A percentile compares a stretch with the other conserved stretches of the same genome.
phyloP scores from a whole-genome alignment of 2,888 invertebrate species.

The Pristionchus arcanus region DNA sequence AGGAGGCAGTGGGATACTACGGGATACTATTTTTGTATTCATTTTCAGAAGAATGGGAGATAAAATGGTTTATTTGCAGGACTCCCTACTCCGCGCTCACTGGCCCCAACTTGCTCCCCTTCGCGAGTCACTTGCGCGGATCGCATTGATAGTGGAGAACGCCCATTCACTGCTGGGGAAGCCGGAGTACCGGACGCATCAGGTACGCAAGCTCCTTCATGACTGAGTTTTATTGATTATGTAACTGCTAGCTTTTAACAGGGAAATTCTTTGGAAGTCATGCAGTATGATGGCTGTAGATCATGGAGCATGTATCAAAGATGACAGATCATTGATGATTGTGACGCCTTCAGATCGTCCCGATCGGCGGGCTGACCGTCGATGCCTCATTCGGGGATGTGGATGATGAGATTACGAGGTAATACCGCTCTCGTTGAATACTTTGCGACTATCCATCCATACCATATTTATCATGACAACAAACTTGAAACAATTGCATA shows the following conservation, averaged over 20 bases:
- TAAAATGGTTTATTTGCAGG: background rate
- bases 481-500: no score
- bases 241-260: no score
- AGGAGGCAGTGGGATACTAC: no score
- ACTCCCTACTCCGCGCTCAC: constrained; percentile 20
- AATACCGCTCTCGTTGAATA: no score
- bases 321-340: background rate
- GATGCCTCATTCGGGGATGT: background rate
- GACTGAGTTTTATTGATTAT: background rate
- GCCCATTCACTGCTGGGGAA: background rate
- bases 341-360: background rate
- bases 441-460: no score
- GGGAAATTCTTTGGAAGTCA: no score
- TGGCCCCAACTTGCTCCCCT: constrained; percentile 38
- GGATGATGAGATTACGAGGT: background rate
- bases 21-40: no score
- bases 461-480: no score
- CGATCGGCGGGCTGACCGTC: constrained; percentile 28
- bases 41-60: no score
- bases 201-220: background rate
- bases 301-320: background rate
- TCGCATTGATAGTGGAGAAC: constrained; percentile 9
- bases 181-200: constrained; percentile 15
- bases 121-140: background rate
- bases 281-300: background rate